Base-by-base conservation (phyloP, 2,888 invertebrate species). In the Mesorhabditis sp. region DNA sequence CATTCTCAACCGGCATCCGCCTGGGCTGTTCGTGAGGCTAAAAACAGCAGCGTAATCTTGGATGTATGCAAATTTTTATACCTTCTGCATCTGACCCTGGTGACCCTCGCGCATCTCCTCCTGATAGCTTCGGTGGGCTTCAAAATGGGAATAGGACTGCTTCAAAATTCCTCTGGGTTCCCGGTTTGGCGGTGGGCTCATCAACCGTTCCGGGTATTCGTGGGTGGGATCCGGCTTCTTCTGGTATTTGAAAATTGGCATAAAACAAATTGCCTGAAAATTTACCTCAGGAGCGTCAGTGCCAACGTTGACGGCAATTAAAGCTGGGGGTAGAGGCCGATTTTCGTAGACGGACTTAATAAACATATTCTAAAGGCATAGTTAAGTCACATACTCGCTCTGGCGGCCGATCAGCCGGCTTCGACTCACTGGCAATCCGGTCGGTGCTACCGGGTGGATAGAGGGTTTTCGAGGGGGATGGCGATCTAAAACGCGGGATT, bases 171-270 rank as follows among this genome's bases (percentile, higher is more conserved):
- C 74, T 80, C 4, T 76, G 77, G 15, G 75, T 75, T 28, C 74
- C 70, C 43, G 75, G 5, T 67, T 70, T 2, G 78, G 79, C 13
- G 82, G 79, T 15, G 82, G 80, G 72, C 78, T 77, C 82, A 82
- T 82, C 72, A 81, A 73, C 71, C 81, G 74, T 41, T 78, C 80
- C 44, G 77, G 78, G 70, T 82, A 82, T 70, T 82, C 81, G 69
- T 80, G 73, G 43, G 68, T 10, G 70, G 71, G 28, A 62, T 65
- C 50, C 28, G 63, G 63, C 63, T 13, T 13, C 63, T 28, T 28
- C 28, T 28, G 28, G 28, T 1, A 28, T 28, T 28, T 28, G 28
- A 28, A 28, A 28, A 28, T 28, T 28, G 28, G 28, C 28, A 28
- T 28, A 28, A 28, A 50, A 50, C 7, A 50, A 0, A 13, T 50